Base-by-base conservation (phyloP, 2,888 invertebrate genomes). In the Lasioglossum calceatum region DNA sequence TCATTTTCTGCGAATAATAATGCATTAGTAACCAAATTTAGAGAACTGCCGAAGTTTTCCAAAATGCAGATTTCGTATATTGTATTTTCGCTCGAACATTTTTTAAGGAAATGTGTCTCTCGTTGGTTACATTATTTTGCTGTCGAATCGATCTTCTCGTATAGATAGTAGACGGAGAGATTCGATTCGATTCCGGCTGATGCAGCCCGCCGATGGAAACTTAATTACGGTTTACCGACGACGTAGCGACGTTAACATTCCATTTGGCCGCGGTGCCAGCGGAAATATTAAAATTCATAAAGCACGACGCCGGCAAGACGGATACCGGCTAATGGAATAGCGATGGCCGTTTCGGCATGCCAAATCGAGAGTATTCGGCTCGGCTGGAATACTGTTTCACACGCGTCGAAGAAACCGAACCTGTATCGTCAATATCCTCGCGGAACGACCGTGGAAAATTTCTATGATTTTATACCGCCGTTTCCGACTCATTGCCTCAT, bases 271-370 rank as follows among this genome's bases (percentile, higher is more conserved):
- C 47, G 80, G 67, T 61, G 75, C 67, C 47, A 54, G 77, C 50
- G 67, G 67, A 47, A 71, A 58, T 74, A 74, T 82, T 77, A 61
- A 70, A 78, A 82, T 82, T 84, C 73, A 67, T 67, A 58, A 77
- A 82, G 70, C 67, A 54, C 72, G 19, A 23, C 44, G 23, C 23
- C 23, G 73, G 27, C 77, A 82, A 82, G 82, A 76, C 54, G 72
- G 72, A 64, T 76, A 54, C 50, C 19, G 64, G 27, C 19, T 82
- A 79, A 79, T 79, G 74, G 64, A 72, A 76, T 71, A 79, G 50
- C 76, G 54, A 76, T 54, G 54, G 64, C 32, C 72, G 64, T 78
- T 85, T 71, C 54, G 61, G 27, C 71, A 79, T 75, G 82, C 70
- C 19, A 77, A 85, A 85, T 79, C 64, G 83, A 47, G 79, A 50